Base-by-base conservation (phyloP, 2,888 invertebrate genomes). In the Apamea crenata region DNA sequence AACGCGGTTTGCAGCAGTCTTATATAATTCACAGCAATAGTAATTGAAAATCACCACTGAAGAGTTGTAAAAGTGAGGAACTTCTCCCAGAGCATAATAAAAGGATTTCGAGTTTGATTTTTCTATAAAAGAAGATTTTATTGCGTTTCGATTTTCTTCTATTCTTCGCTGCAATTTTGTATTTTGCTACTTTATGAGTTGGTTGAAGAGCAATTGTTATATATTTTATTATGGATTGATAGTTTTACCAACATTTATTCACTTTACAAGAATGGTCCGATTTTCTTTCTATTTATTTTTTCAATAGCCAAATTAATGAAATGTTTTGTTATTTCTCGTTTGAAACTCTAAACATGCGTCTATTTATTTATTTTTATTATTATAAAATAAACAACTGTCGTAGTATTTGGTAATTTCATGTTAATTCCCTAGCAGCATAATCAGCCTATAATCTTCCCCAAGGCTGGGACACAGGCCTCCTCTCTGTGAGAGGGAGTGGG, bases 91-190 rank as follows among this genome's bases (percentile, higher is more conserved):
- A 67, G 67, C 44, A 63, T 70, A 63, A 81, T 81, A 87, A 87
- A 85, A 85, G 44, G 18, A 85, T 81, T 85, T 75, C n/a, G n/a
- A 81, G 25, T 85, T 81, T 65, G 86, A 88, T 81, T 87, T 84
- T 72, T 74, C 81, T 69, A n/a, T 77, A 40, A 53, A 66, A 81
- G 44, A 61, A 65, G 72, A 73, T 73, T 87, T 85, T 81, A 87
- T 77, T 84, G 53, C 66, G 50, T 75, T 74, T 69, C 25, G 47
- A 47, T 69, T 56, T n/a, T n/a, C n/a, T n/a, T n/a, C n/a, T 77
- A 81, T 81, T 85, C 50, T 67, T 73, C 10, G 68, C 40, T 74
- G 68, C 66, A 84, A 74, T 80, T 75, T 87, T 68, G 29, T 79
- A 73, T 73, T 87, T 72, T 40, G 36, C 36, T 59, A 36, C 56